Evolutionary conservation across 2,797 vertebrate species (phyloP).

Genomic region (Alosa sapidissima): DNA sequence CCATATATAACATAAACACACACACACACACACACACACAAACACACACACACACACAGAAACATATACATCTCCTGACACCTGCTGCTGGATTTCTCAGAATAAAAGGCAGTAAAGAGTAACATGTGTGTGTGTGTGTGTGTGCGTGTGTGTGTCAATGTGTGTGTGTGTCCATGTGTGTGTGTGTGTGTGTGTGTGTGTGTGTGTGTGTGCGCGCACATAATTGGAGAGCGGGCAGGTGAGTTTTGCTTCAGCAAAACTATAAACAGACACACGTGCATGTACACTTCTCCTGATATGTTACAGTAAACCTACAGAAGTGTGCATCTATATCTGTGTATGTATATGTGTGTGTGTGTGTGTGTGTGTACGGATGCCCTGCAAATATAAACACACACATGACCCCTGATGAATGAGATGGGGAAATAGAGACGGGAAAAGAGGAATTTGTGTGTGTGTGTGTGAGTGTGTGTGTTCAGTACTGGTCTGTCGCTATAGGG

Average conservation of each 20-base stretch:
- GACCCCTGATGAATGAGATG: not conserved
- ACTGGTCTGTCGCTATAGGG: too few species aligned
- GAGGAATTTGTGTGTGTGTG: too few species aligned
- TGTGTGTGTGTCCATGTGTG: not conserved
- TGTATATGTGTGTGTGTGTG: not conserved
- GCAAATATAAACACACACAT: conserved; percentile 34
- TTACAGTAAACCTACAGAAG: not conserved
- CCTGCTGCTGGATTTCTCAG: not conserved
- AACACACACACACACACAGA: not conserved
- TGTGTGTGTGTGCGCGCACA: not conserved
- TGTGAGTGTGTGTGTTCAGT: too few species aligned
- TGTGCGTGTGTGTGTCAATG: not conserved
- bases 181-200: not conserved
- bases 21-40: not conserved
- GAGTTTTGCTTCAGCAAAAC: not conserved
- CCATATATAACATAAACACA: too few species aligned
- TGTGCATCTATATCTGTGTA: not conserved
- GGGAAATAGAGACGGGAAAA: too few species aligned
- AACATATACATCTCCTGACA: too few species aligned
- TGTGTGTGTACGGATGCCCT: not conserved
- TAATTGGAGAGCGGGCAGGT: too few species aligned
- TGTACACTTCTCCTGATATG: not conserved
- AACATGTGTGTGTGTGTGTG: not conserved
- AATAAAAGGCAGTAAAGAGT: not conserved
- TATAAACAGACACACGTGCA: not conserved